Evolutionary conservation across 2,113 vertebrate species (phyloP).

Genomic region (Myanophis thanlyinensis): DNA sequence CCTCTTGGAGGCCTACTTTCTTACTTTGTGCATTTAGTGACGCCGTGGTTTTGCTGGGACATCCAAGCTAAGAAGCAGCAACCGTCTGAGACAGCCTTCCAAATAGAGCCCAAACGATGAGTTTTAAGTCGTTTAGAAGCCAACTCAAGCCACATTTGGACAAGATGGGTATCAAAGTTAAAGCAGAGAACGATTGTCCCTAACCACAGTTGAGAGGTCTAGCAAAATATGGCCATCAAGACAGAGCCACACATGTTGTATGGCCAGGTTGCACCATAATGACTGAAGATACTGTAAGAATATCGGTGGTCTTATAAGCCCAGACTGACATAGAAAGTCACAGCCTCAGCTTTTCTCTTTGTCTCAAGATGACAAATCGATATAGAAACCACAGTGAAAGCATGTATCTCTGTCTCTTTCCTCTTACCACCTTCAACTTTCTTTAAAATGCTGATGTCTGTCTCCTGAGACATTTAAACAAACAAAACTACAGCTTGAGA

Average conservation of each 20-base stretch:
- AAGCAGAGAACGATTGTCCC: background rate
- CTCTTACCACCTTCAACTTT: background rate
- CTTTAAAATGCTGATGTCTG: background rate
- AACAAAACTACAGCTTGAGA: conserved; percentile 61
- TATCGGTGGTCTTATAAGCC: background rate
- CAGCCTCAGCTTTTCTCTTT: background rate
- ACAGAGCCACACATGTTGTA: background rate
- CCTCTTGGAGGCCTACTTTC: background rate
- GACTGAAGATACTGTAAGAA: background rate
- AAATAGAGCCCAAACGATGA: background rate
- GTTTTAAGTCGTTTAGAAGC: background rate
- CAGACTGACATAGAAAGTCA: background rate
- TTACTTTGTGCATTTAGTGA: background rate
- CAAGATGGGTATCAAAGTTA: background rate
- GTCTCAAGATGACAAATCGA: background rate
- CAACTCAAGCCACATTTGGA: background rate
- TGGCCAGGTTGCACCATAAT: background rate
- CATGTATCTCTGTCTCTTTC: background rate
- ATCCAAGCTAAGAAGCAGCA: background rate
- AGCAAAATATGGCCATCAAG: background rate
- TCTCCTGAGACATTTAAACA: conserved; percentile 12
- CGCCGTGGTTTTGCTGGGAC: background rate
- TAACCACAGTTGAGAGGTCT: background rate
- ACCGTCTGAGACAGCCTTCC: no score
- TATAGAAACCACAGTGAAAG: background rate